Conservation (phyloP, 2,888 invertebrate species). For the Athalia cordata region DNA sequence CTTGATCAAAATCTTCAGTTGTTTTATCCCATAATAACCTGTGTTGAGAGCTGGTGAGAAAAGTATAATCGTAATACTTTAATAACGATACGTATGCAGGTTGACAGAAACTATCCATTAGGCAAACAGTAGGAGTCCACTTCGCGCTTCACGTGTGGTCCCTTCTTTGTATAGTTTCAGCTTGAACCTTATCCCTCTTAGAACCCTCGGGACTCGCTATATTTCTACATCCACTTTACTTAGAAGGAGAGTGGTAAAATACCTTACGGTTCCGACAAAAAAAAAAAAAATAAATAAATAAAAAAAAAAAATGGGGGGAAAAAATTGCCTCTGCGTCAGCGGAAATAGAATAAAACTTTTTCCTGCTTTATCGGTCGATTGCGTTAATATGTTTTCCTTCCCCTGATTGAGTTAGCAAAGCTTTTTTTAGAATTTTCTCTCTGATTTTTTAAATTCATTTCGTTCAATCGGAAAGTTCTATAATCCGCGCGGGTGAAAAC, state of each 20-base stretch:
- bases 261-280: background rate
- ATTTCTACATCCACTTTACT: background rate
- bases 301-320: background rate
- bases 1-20: background rate
- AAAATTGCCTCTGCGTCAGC: background rate
- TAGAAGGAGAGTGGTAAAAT: background rate
- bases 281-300: background rate
- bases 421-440: background rate
- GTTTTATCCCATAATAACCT: background rate
- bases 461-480: too few species aligned
- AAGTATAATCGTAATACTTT: conserved; percentile 25
- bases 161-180: background rate
- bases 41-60: background rate
- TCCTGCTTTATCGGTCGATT: background rate
- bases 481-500: too few species aligned
- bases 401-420: background rate
- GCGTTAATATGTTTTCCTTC: too few species aligned
- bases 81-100: conserved; percentile 12
- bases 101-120: conserved; percentile 38
- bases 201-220: background rate
- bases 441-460: background rate
- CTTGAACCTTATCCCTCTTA: conserved; percentile 10
- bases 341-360: background rate
- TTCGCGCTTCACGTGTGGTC: conserved; percentile 34
- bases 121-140: conserved; percentile 30